phyloP scores from a whole-genome alignment of 1,140 invertebrate species.

The Hyles euphorbiae region DNA sequence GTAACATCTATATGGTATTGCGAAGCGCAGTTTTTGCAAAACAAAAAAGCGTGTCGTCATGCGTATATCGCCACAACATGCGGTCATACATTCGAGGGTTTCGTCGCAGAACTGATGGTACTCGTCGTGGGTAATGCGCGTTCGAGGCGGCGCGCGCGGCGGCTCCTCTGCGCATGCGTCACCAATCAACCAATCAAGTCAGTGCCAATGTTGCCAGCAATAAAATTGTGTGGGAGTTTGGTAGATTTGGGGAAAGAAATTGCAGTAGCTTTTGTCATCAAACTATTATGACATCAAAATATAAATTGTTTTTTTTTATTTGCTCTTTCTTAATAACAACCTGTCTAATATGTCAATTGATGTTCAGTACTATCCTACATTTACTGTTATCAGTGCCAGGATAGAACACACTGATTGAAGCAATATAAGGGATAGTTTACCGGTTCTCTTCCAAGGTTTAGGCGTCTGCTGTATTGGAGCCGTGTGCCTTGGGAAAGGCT shows the following conservation, averaged over 20 bases:
- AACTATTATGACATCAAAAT: too few relatives aligned
- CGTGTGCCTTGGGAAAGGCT: conserved; percentile 66
- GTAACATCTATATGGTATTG: conserved; percentile 5
- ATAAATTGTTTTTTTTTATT: too few relatives aligned
- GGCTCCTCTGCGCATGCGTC: conserved; percentile 38
- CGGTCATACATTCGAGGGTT: conserved; percentile 83
- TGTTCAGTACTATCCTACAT: too few relatives aligned
- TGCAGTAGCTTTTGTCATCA: too few relatives aligned
- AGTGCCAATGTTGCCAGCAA: conserved; percentile 7
- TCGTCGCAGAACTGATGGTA: conserved; percentile 86
- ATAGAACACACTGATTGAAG: neutral
- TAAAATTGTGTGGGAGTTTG: neutral
- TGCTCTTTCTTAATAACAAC: too few relatives aligned
- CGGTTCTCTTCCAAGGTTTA: conserved; percentile 79
- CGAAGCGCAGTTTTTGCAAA: conserved; percentile 14
- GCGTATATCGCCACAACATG: conserved; percentile 30
- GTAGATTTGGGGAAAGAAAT: too few relatives aligned
- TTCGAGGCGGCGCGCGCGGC: conserved; percentile 66
- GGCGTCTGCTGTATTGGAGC: conserved; percentile 60
- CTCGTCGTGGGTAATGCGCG: conserved; percentile 80
- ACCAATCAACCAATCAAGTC: conserved; percentile 8
- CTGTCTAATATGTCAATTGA: too few relatives aligned
- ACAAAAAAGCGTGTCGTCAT: conserved; percentile 39
- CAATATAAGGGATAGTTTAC: conserved; percentile 34
- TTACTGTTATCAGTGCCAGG: too few relatives aligned